phyloP scores from a whole-genome alignment of 1,140 invertebrate species.

The Coboldia fuscipes region DNA sequence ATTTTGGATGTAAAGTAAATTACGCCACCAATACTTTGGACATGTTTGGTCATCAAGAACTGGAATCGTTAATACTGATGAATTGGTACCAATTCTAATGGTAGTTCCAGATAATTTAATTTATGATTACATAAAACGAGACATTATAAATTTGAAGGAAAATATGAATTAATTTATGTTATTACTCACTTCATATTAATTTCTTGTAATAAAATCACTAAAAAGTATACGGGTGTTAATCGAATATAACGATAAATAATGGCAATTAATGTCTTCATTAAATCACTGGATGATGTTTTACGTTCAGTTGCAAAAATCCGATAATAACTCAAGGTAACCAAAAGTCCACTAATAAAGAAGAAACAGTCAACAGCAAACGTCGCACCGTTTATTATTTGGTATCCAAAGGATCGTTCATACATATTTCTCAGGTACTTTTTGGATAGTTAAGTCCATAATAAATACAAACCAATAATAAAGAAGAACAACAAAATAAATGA shows the following conservation, averaged over 20 bases:
- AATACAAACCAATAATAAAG: background rate
- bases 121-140: too few relatives aligned
- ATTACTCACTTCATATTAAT: conserved; percentile 36
- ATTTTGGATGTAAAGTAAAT: conserved; percentile 60
- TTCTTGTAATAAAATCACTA: conserved; percentile 52
- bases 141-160: too few relatives aligned
- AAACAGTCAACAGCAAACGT: conserved; percentile 82
- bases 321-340: conserved; percentile 60
- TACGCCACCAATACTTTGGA: conserved; percentile 62
- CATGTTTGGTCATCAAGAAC: conserved; percentile 53
- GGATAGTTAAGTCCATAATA: background rate
- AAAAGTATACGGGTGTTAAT: conserved; percentile 59
- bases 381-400: conserved; percentile 70
- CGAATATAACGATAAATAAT: conserved; percentile 45
- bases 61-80: conserved; percentile 51
- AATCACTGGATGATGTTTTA: background rate
- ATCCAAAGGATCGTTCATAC: conserved; percentile 56
- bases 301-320: background rate
- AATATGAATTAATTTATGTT: conserved; percentile 4
- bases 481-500: background rate
- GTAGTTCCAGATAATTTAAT: too few relatives aligned
- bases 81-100: too few relatives aligned
- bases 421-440: conserved; percentile 45
- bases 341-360: conserved; percentile 63
- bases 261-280: too few relatives aligned